Base-by-base conservation (phyloP, 53 echinoderm and acorn worm species). In the Astropecten irregularis region DNA sequence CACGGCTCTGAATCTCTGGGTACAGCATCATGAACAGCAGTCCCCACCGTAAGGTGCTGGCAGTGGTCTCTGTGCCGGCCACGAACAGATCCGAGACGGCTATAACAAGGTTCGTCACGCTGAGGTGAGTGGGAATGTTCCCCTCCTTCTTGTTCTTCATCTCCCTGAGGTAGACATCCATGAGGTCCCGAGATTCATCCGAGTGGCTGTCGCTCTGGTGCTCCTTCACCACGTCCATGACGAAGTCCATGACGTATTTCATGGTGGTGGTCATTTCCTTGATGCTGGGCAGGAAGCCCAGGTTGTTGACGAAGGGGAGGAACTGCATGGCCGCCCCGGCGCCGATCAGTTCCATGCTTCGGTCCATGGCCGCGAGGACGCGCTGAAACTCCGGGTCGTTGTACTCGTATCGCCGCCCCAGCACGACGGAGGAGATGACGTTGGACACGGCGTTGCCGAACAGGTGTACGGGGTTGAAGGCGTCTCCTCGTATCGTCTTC, bases 21-120 rank as follows among this genome's bases (percentile, higher is more conserved):
- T 82, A 49, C 1, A 69, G 31, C 71, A 89, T 74, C 82, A 89
- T 85, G 76, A 67, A 89, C 48, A 89, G 68, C 9, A 89, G 44
- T 4, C 49, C 51, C 92, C 92, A 92, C 9, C 82, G 85, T 3
- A 92, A 74, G 37, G 86, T 73, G 58, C 66, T 77, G 42, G 79
- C 85, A 3, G 92, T 85, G 49, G 92, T 89, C 65, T 89, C 92
- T n/a, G 89, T 89, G 26, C 89, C 88, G 22, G 89, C 92, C 25
- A 82, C 85, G 76, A 92, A 92, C 7, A 92, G 74, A 68, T 92
- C 89, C 7, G 82, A 73, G 60, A 82, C 65, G 19, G 73, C 31
- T 2, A 85, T 64, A 18, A 66, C 62, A 4, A 92, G 82, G 74
- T 92, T 92, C 30, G 42, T 31, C 29, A 68, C 36, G 31, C 66